Conservation (phyloP, 2,888 invertebrate genomes). For the Belgica antarctica region DNA sequence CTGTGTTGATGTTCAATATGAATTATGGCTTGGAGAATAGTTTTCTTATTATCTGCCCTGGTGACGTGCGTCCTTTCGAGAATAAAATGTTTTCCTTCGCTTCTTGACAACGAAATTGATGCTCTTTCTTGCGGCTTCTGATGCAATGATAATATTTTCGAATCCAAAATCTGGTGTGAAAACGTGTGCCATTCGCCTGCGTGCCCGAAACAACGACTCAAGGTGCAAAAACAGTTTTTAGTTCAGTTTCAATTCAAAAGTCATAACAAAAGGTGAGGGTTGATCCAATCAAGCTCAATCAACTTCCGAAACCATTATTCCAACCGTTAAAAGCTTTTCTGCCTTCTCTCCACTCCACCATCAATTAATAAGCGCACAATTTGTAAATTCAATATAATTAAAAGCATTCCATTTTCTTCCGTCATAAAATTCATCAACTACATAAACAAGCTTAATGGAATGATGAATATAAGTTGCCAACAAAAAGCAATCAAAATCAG, state of each 20-base stretch:
- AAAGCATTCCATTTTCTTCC: slow-evolving; percentile 19
- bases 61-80: slow-evolving; percentile 11
- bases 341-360: slow-evolving; percentile 10
- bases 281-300: background rate
- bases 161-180: no score
- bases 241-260: no score
- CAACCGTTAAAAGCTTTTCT: background rate
- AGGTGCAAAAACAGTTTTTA: background rate
- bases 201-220: background rate
- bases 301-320: background rate
- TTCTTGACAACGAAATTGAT: slow-evolving; percentile 21
- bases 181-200: background rate
- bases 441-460: slow-evolving; percentile 24
- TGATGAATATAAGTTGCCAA: slow-evolving; percentile 13
- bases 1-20: slow-evolving; percentile 17
- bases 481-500: slow-evolving; percentile 6
- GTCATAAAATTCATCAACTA: slow-evolving; percentile 13
- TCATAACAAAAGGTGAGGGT: no score
- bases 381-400: slow-evolving; percentile 17
- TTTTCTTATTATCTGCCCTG: background rate
- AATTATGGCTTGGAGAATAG: background rate
- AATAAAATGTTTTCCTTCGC: slow-evolving; percentile 12
- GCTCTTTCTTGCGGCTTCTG: background rate
- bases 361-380: slow-evolving; percentile 22
- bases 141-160: slow-evolving; percentile 31